Base-by-base conservation (phyloP, 2,888 invertebrate genomes). In the Cactoblastis cactorum region DNA sequence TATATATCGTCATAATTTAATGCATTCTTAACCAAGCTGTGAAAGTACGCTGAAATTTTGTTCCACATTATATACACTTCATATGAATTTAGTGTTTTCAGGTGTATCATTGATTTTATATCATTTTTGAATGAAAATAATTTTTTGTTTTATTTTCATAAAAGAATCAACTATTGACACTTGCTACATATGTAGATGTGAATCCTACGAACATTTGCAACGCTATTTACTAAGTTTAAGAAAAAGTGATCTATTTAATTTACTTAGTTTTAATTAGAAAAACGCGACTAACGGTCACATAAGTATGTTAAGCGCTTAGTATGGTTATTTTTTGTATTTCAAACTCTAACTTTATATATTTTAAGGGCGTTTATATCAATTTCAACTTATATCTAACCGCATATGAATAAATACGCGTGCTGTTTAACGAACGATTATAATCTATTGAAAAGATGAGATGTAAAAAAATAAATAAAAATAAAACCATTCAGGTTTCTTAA, bases 271-370 rank as follows among this genome's bases (percentile, higher is more conserved):
- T 35, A 35, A 8, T 6, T 41, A 24, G 24, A 43, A 5, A 9
- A 45, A 35, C 45, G 38, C 18, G 17, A 17, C 45, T 45, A 18
- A 45, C 19, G 50, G 33, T 45, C 38, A 19, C 38, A 34, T 37
- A 47, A 41, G 33, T 28, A 43, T 43, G 28, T 43, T 43, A 28
- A 32, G 28, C 39, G 43, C 43, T 43, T 28, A 43, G 43, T 28
- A 9, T 43, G 17, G 28, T 14, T 43, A 28, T 43, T 9, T 43
- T 43, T 43, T 43, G 28, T 43, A 28, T 43, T 28, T 41, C 3
- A 35, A 28, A 43, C 11, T 2, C 17, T 15, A 17, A 28, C 1
- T 43, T 14, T 41, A 43, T 28, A 11, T 41, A n/a, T 12, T 43
- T 32, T 43, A 17, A 2, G 9, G 9, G 4, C 2, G 11, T 14